Percentiles rank a stretch among this genome's conserved stretches.
phyloP scores from a whole-genome alignment of 2,113 vertebrate species.

The Saguinus imperator region DNA sequence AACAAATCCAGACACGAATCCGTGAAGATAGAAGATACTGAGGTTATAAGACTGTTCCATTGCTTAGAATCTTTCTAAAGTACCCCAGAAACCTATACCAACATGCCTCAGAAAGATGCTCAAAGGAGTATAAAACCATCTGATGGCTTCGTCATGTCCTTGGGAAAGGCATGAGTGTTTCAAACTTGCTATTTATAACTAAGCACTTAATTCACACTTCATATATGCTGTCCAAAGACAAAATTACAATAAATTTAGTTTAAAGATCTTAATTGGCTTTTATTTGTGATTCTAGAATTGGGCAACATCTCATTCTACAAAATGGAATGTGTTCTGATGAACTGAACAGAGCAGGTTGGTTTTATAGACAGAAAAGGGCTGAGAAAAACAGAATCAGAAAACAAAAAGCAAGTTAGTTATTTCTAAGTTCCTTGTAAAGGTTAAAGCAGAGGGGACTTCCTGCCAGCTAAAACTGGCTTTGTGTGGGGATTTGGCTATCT shows the following conservation, averaged over 20 bases:
- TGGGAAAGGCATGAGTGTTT: neutral
- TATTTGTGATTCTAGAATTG: neutral
- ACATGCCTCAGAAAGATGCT: neutral
- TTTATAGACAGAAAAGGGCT: neutral
- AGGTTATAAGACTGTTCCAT: neutral
- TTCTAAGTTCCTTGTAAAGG: neutral
- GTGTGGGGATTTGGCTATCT: neutral
- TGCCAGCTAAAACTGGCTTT: neutral
- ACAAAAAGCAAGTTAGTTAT: neutral
- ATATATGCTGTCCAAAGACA: neutral
- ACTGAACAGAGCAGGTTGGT: neutral
- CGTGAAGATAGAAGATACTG: neutral
- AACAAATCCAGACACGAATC: neutral
- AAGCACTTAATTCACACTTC: slow-evolving; percentile 2
- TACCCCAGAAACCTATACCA: neutral
- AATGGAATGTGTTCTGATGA: neutral
- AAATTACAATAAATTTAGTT: neutral
- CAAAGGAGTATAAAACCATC: neutral
- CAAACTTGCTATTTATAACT: neutral
- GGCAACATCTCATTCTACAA: neutral
- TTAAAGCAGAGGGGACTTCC: neutral
- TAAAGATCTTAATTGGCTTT: neutral
- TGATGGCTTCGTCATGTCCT: neutral
- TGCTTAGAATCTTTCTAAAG: neutral
- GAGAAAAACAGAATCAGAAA: neutral